A percentile compares a stretch with the other conserved stretches of the same genome.
These are phyloP conservation scores for Thecocarcelia acutangulata DNA, from an alignment of 2,888 invertebrate species.

Conservation along the genomic window DNA sequence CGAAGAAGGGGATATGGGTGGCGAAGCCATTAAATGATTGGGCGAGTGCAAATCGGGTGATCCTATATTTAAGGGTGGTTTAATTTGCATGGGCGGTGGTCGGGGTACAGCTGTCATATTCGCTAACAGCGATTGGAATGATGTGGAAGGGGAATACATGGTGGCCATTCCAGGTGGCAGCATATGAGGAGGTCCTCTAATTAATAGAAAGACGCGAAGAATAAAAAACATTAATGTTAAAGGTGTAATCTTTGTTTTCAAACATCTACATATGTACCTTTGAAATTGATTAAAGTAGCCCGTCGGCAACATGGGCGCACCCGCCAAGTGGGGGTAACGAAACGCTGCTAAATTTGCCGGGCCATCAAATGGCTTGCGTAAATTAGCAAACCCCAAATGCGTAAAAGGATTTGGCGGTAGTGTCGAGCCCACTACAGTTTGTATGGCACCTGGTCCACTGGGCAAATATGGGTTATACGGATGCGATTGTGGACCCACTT, in stretches of 20 bases:
- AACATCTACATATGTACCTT: constrained; percentile 80
- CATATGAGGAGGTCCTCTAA: constrained; percentile 84
- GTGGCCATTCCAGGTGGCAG: constrained; percentile 85
- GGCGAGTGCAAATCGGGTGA: constrained; percentile 78
- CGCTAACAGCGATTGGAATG: constrained; percentile 90
- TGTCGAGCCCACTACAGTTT: constrained; percentile 88
- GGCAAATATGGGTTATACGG: constrained; percentile 93
- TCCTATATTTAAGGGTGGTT: constrained; percentile 76
- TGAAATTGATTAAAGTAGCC: constrained; percentile 84
- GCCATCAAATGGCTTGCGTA: constrained; percentile 87
- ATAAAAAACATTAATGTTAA: too few relatives aligned
- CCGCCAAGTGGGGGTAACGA: constrained; percentile 85
- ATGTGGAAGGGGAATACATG: constrained; percentile 84
- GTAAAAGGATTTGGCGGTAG: constrained; percentile 90
- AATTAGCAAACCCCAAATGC: constrained; percentile 87
- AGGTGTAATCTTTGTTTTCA: too few relatives aligned
- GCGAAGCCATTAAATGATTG: constrained; percentile 78
- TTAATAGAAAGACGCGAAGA: neutral
- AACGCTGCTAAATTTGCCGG: constrained; percentile 87
- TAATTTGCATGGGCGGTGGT: constrained; percentile 68
- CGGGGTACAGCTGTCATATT: constrained; percentile 84
- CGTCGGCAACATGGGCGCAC: constrained; percentile 83
- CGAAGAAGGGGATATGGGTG: constrained; percentile 77
- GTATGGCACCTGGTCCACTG: constrained; percentile 85
- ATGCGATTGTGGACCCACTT: constrained; percentile 94